Percentiles rank a stretch among this genome's conserved stretches.
These are phyloP conservation scores for Ploceus nigricollis DNA, from an alignment of 2,113 vertebrate species.

Conservation along the genomic window DNA sequence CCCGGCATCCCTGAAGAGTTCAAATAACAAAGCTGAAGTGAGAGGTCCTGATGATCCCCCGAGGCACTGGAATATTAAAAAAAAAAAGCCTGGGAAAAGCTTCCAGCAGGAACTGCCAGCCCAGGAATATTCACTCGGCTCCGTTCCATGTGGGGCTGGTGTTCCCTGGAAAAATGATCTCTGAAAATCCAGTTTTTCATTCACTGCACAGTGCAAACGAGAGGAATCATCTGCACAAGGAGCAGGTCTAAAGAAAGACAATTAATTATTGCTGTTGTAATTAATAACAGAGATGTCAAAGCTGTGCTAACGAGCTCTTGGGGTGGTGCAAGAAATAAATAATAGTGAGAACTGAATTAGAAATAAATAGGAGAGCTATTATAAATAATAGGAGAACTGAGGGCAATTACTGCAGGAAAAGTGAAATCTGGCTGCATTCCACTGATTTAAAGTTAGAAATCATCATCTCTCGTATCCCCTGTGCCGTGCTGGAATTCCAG, in stretches of 20 bases:
- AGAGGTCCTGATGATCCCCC: background rate
- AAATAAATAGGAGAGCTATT: background rate
- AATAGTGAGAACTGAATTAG: background rate
- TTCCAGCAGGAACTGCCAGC: background rate
- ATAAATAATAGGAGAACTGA: no score
- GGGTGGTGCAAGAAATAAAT: background rate
- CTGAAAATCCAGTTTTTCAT: background rate
- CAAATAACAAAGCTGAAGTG: background rate
- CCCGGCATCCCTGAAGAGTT: background rate
- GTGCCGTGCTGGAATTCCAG: background rate
- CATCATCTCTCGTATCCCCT: fast-evolving
- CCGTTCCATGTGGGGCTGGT: fast-evolving
- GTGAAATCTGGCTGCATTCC: background rate
- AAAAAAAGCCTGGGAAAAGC: background rate
- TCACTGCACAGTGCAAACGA: fast-evolving
- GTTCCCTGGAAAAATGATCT: background rate
- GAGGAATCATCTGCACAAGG: background rate
- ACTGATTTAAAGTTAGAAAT: background rate
- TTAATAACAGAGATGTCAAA: background rate
- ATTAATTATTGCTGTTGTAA: background rate
- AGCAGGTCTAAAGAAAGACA: background rate
- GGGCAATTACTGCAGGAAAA: background rate
- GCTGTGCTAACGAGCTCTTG: background rate
- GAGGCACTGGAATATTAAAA: background rate
- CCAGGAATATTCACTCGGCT: background rate